Evolutionary conservation across 1,140 invertebrate species (phyloP), one percentile per base, ranked within the genome.

Genomic region (Panagrolaimus sp.): DNA sequence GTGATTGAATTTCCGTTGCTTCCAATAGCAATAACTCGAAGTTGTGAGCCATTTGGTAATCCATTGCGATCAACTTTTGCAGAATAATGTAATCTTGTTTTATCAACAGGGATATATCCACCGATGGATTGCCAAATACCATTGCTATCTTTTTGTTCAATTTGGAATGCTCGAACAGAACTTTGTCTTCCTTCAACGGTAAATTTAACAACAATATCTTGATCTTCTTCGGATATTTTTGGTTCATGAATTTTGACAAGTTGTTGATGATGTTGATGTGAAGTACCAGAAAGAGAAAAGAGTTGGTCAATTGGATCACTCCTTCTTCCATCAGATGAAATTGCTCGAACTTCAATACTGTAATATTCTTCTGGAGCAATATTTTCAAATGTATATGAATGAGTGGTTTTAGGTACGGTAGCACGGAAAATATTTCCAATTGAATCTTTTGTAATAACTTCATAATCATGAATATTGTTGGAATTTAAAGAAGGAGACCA

Each of bases 21-120:
- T 9, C 75, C 77, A 8, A 76, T 71, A 24, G 75, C 75, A 32
- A 45, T 32, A 9, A 78, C 74, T 46, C 75, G 46, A 21, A 58
- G 21, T 21, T 26, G 28, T 26, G 52, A 21, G 14, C 52, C 52
- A 21, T 10, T 58, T 1, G 52, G 12, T 26, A 58, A 4, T 26
- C 14, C 17, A 4, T 58, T 28, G 10, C 52, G 21, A 8, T 21
- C 21, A 12, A 58, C 12, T 12, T 26, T 28, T n/a, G 21, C 21
- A 58, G 21, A 21, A 28, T 58, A 58, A 17, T 58, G 12, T 26
- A 58, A 28, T 26, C 4, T 5, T 58, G 21, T 58, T 21, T 21
- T 21, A 28, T 58, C 52, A 17, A 21, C 52, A 17, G 21, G 21
- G 8, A 58, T 58, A n/a, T 58, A 17, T 26, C 21, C 21, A 12